Evolutionary conservation across 2,113 vertebrate species (phyloP).

Genomic region (Marmota monax): DNA sequence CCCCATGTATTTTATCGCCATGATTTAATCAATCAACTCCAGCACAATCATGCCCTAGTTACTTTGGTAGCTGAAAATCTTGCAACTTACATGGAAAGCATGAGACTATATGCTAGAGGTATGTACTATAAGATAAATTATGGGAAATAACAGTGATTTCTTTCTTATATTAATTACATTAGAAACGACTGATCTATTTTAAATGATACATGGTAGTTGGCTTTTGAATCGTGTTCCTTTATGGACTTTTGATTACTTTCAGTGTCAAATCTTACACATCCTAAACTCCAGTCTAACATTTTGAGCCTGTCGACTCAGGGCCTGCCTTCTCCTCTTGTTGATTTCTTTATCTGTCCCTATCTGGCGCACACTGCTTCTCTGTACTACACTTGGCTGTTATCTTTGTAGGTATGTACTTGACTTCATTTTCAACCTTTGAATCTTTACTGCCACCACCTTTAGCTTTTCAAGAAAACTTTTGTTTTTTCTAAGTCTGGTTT

Average conservation of each 20-base stretch:
- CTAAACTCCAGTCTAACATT: neutral
- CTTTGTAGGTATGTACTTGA: neutral
- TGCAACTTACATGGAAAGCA: constrained; percentile 99
- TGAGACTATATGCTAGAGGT: constrained; percentile 99
- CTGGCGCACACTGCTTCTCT: neutral
- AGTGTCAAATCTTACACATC: neutral
- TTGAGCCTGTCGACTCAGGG: constrained; percentile 29
- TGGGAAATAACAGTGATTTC: neutral
- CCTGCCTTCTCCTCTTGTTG: neutral
- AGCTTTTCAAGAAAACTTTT: constrained; percentile 44
- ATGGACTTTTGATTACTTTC: constrained; percentile 22
- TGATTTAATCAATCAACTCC: constrained; percentile 99
- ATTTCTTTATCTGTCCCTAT: neutral
- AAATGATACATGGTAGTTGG: neutral
- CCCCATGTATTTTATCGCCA: constrained; percentile 99
- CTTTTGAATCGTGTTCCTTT: constrained; percentile 31
- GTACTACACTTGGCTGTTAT: neutral
- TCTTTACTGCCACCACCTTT: neutral
- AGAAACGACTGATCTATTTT: neutral
- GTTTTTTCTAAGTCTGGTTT: constrained; percentile 12
- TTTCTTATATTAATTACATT: constrained; percentile 14
- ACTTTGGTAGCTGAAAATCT: constrained; percentile 99
- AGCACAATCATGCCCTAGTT: constrained; percentile 99
- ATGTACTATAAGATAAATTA: constrained; percentile 69
- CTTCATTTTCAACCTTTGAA: constrained; percentile 18